Percentiles rank a stretch among this genome's conserved stretches.
Evolutionary conservation across 1,140 invertebrate genomes (phyloP).

Genomic region (Aphelenchoides fujianensis): DNA sequence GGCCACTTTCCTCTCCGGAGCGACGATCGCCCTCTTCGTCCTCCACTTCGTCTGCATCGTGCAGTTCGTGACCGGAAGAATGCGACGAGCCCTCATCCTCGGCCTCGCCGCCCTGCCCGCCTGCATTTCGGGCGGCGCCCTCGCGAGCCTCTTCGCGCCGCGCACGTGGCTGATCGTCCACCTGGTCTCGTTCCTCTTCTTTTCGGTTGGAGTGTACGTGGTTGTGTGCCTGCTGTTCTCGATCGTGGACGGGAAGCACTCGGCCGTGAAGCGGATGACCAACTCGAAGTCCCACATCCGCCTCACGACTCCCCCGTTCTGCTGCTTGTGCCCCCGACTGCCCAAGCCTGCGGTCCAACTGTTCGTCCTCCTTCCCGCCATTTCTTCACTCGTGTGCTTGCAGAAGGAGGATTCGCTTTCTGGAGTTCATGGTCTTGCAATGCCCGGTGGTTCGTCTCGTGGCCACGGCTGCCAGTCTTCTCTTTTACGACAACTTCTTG

Average conservation of each 20-base stretch:
- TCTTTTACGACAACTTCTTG: slow-evolving; percentile 56
- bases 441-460: slow-evolving; percentile 44
- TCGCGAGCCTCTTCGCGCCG: slow-evolving; percentile 56
- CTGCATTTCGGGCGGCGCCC: slow-evolving; percentile 47
- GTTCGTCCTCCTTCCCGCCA: slow-evolving; percentile 22
- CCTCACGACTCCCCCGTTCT: slow-evolving; percentile 55
- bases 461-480: slow-evolving; percentile 48
- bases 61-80: slow-evolving; percentile 31
- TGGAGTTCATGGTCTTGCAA: slow-evolving; percentile 56
- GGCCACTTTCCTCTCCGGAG: slow-evolving; percentile 33
- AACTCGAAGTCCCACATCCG: slow-evolving; percentile 35
- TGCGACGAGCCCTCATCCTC: slow-evolving; percentile 47
- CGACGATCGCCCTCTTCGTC: slow-evolving; percentile 40
- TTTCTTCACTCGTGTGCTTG: slow-evolving; percentile 30
- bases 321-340: slow-evolving; percentile 57
- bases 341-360: slow-evolving; percentile 50
- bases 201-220: slow-evolving; percentile 51
- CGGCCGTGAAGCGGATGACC: slow-evolving; percentile 52
- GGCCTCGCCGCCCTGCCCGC: slow-evolving; percentile 53
- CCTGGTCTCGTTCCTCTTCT: slow-evolving; percentile 52
- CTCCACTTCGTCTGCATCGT: slow-evolving; percentile 38
- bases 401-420: slow-evolving; percentile 48
- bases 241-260: slow-evolving; percentile 50
- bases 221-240: slow-evolving; percentile 57
- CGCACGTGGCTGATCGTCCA: slow-evolving; percentile 54